Conservation (phyloP, 1,140 invertebrate genomes). For the Tetragonula clypearis region DNA sequence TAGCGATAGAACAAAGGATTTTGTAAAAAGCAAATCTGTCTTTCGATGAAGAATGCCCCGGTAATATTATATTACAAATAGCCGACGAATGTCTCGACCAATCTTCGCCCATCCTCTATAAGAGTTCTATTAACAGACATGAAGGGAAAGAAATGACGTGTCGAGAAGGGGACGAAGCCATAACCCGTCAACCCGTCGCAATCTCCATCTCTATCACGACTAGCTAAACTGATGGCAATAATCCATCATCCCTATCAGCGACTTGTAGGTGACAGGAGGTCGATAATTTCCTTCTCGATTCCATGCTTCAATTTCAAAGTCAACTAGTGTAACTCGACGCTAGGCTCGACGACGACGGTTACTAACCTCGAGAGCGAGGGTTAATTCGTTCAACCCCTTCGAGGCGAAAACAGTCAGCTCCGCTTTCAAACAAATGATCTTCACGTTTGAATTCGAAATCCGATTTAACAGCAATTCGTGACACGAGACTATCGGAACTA, state of each 20-base stretch:
- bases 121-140: not conserved
- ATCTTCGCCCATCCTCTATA: not conserved
- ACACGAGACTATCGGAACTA: too few species aligned
- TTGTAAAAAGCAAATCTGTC: not conserved
- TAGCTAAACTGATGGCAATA: conserved; percentile 56
- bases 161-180: not conserved
- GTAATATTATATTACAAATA: not conserved
- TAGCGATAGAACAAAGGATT: not conserved
- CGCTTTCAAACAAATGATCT: not conserved
- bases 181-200: conserved; percentile 4
- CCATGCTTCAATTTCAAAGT: conserved; percentile 38
- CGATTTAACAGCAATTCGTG: too few species aligned
- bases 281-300: conserved; percentile 40
- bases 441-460: not conserved
- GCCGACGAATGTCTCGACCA: not conserved
- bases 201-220: conserved; percentile 16
- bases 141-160: not conserved
- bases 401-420: not conserved
- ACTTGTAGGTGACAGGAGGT: conserved; percentile 45
- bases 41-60: too few species aligned
- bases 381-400: conserved; percentile 23
- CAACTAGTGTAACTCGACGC: conserved; percentile 3
- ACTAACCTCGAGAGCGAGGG: not conserved
- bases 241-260: conserved; percentile 57
- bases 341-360: not conserved